phyloP scores from a whole-genome alignment of 2,888 invertebrate genomes.

The Dryococelus australis region DNA sequence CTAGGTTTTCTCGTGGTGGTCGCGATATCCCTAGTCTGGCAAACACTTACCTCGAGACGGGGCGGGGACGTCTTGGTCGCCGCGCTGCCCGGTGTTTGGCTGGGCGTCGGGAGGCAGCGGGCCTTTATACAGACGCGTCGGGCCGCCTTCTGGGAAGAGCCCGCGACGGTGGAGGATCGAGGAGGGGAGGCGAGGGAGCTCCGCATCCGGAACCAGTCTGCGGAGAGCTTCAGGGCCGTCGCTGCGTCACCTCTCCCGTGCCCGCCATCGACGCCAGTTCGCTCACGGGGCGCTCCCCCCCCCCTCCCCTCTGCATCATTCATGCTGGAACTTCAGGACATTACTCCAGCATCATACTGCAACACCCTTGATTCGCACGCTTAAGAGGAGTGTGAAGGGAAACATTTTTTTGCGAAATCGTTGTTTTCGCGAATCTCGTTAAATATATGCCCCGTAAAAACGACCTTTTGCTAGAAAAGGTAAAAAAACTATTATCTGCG shows the following conservation, averaged over 20 bases:
- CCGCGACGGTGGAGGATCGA: too few relatives aligned
- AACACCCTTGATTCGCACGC: too few relatives aligned
- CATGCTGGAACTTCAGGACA: too few relatives aligned
- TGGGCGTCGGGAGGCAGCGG: background rate
- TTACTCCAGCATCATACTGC: too few relatives aligned
- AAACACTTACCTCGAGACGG: background rate
- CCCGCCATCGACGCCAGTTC: background rate
- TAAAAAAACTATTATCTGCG: too few relatives aligned
- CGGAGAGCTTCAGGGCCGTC: background rate
- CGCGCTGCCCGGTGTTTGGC: background rate
- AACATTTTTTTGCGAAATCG: too few relatives aligned
- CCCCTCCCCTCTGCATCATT: background rate
- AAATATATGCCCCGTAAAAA: too few relatives aligned
- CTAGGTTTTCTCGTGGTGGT: too few relatives aligned
- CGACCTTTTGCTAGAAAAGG: too few relatives aligned
- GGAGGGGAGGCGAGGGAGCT: background rate
- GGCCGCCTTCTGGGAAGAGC: background rate
- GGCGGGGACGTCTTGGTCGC: background rate
- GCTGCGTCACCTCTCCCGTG: background rate
- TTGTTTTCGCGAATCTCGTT: too few relatives aligned
- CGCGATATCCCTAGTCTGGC: background rate
- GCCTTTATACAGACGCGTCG: background rate
- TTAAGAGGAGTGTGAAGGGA: too few relatives aligned
- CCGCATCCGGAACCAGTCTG: conserved; percentile 7
- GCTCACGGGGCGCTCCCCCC: background rate